phyloP scores from a whole-genome alignment of 2,113 vertebrate species.

The Danio rerio region GRCz12tu NC_133198.1:22575501-22576000 shows the following conservation, averaged over 20 bases:
- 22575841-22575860: neutral
- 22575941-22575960: neutral
- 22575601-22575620: no score
- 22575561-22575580: no score
- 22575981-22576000: neutral
- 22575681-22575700: neutral
- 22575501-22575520: no score
- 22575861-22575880: neutral
- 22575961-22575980: no score
- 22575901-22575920: neutral
- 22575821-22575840: neutral
- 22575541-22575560: no score
- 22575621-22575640: no score
- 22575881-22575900: neutral
- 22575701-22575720: neutral
- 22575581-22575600: no score
- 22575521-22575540: no score
- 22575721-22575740: neutral
- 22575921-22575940: neutral
- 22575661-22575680: conserved; percentile 1
- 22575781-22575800: neutral
- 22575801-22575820: neutral
- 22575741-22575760: neutral
- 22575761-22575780: neutral
- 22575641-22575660: neutral